Conservation (phyloP, 1,140 invertebrate species). For the Drosophila simulans region DNA sequence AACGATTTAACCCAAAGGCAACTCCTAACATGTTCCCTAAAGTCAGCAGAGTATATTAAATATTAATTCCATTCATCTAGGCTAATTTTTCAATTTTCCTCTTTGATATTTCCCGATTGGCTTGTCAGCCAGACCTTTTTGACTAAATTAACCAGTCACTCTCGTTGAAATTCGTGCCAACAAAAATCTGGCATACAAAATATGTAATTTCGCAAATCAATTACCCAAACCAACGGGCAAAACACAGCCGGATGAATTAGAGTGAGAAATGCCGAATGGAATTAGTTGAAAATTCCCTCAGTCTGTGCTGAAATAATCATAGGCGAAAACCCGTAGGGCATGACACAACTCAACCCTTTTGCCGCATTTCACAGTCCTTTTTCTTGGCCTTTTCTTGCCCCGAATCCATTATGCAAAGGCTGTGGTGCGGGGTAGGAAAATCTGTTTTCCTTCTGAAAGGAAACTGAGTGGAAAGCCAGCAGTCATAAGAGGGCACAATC, state of each 20-base stretch:
- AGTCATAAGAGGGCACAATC: constrained; percentile 51
- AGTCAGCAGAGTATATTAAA: constrained; percentile 13
- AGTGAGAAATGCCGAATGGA: constrained; percentile 19
- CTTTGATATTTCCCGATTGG: constrained; percentile 2
- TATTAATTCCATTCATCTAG: constrained; percentile 5
- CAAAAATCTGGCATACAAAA: constrained; percentile 32
- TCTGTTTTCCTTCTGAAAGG: constrained; percentile 28
- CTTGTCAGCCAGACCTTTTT: constrained; percentile 28
- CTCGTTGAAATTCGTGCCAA: constrained; percentile 6
- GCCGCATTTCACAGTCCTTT: constrained; percentile 5
- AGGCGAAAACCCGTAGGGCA: constrained; percentile 17
- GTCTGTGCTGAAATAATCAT: constrained; percentile 22
- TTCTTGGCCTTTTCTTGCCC: constrained; percentile 36
- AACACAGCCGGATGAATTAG: not conserved
- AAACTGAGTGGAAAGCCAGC: constrained; percentile 48
- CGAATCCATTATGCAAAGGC: constrained; percentile 20
- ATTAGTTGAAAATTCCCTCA: constrained; percentile 8
- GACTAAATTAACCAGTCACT: constrained; percentile 37
- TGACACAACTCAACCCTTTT: constrained; percentile 24
- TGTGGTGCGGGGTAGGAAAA: constrained; percentile 23
- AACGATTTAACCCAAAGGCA: constrained; percentile 7
- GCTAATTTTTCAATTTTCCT: not conserved
- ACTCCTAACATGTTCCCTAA: not conserved
- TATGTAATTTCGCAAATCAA: constrained; percentile 50
- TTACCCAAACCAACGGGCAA: constrained; percentile 39